These are phyloP conservation scores for Anagrus nilaparvatae DNA, from an alignment of 1,140 invertebrate species.

Conservation along the genomic window DNA sequence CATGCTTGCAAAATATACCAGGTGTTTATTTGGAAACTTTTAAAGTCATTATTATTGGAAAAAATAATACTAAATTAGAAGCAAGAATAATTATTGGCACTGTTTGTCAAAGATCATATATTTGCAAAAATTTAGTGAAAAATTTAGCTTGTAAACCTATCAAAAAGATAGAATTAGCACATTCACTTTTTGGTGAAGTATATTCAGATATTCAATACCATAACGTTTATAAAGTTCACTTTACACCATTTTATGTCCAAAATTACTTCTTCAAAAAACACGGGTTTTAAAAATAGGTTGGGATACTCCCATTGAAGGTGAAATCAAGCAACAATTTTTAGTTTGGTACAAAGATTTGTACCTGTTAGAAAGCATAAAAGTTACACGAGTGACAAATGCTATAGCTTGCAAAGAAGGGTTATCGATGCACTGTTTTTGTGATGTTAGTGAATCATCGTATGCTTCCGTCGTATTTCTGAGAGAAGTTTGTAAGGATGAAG, in stretches of 20 bases:
- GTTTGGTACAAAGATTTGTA: slow-evolving; percentile 22
- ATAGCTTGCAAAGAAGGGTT: too few relatives aligned
- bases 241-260: slow-evolving; percentile 19
- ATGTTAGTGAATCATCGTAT: slow-evolving; percentile 3
- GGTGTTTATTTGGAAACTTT: slow-evolving; percentile 19
- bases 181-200: slow-evolving; percentile 16
- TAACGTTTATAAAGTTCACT: slow-evolving; percentile 12
- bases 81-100: slow-evolving; percentile 16
- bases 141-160: slow-evolving; percentile 14
- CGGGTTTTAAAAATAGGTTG: slow-evolving; percentile 19
- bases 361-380: slow-evolving; percentile 22
- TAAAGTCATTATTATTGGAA: slow-evolving; percentile 16
- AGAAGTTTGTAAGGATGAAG: slow-evolving; percentile 10
- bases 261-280: slow-evolving; percentile 22
- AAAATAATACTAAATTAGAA: slow-evolving; percentile 8
- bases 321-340: slow-evolving; percentile 9
- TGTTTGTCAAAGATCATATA: slow-evolving; percentile 17
- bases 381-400: too few relatives aligned
- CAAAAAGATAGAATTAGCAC: slow-evolving; percentile 5
- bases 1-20: slow-evolving; percentile 11
- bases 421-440: background rate
- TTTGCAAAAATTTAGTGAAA: slow-evolving; percentile 16
- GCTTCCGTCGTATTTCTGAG: slow-evolving; percentile 7
- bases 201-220: slow-evolving; percentile 9
- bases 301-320: too few relatives aligned